These are phyloP conservation scores for Mesoclemmys tuberculata DNA, from an alignment of 2,113 vertebrate genomes.

Conservation along the genomic window DNA sequence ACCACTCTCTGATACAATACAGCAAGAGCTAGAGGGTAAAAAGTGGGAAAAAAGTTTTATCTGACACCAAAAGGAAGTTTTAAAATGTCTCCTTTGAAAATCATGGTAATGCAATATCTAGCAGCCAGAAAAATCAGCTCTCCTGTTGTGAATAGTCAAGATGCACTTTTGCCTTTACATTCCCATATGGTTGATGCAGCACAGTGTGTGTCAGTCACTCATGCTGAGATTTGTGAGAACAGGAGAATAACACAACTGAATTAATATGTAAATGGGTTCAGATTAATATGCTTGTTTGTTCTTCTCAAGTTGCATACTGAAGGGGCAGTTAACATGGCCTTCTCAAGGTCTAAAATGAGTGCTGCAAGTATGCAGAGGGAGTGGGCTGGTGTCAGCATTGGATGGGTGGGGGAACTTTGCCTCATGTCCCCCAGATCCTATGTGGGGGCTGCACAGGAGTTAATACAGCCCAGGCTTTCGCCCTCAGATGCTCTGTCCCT, in stretches of 20 bases:
- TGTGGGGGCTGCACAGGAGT: not conserved
- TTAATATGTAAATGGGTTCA: conserved; percentile 57
- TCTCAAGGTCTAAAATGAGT: not conserved
- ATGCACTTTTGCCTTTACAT: conserved; percentile 44
- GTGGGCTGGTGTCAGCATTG: not conserved
- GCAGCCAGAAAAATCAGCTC: conserved; percentile 51
- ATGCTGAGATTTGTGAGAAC: conserved; percentile 43
- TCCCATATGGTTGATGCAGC: conserved; percentile 49
- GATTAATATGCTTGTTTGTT: not conserved
- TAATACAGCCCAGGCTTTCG: not conserved
- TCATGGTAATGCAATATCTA: conserved; percentile 36
- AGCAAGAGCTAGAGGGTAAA: not conserved
- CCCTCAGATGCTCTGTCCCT: not conserved
- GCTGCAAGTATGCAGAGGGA: not conserved
- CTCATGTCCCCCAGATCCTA: not conserved
- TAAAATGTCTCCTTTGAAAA: conserved; percentile 67
- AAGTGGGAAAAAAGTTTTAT: conserved; percentile 30
- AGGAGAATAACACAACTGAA: conserved; percentile 41
- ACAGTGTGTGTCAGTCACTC: conserved; percentile 63
- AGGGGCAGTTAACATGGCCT: not conserved
- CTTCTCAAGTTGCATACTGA: not conserved
- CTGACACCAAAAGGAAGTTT: conserved; percentile 58
- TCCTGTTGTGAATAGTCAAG: conserved; percentile 44
- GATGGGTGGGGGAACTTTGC: not conserved
- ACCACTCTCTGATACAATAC: conserved; percentile 40